Base-by-base conservation (phyloP, 2,113 vertebrate species). In the Hippocampus zosterae region DNA sequence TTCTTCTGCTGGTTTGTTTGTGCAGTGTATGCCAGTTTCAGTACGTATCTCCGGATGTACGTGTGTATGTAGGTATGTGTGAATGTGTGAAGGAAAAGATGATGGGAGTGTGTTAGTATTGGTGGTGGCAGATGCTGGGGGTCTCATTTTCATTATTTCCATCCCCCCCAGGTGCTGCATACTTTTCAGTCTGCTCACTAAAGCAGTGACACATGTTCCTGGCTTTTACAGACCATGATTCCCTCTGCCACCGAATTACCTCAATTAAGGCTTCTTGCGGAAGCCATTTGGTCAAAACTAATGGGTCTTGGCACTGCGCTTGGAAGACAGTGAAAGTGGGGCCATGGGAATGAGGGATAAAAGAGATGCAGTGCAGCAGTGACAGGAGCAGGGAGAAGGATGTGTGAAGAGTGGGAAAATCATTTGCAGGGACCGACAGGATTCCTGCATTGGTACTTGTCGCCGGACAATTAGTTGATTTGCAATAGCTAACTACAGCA, bases 281-380 rank as follows among this genome's bases (percentile, higher is more conserved):
- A 90, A 90, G 88, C 87, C 87, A 90, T 90, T 90, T 90, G 79
- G 79, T 71, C 84, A 85, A 84, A 80, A 79, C 84, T 89, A 90
- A 90, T 87, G 80, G 87, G 73, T 76, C 79, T 65, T 70, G 80
- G 85, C 81, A 79, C 75, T 61, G 68, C 59, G 76, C 67, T 81
- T 85, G 69, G 68, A 72, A 78, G 65, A 52, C 57, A 60, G 57
- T 29, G 48, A 60, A 42, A n/a, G 41, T 60, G 42, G 67, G 27
- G 37, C 23, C 13, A 77, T 12, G 56, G 71, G 76, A 42, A 81
- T 5, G 7, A 33, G 27, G 27, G 27, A 57, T 57, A 27, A 27
- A 27, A 57, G 9, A 55, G 55, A 33, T 33, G 27, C 27, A 8
- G 27, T 33, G 57, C 27, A 18, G 29, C 13, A 60, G 15, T 16